Evolutionary conservation across 2,113 vertebrate genomes (phyloP), one percentile per base, ranked within the genome.

Genomic region (Hassar affinis): DNA sequence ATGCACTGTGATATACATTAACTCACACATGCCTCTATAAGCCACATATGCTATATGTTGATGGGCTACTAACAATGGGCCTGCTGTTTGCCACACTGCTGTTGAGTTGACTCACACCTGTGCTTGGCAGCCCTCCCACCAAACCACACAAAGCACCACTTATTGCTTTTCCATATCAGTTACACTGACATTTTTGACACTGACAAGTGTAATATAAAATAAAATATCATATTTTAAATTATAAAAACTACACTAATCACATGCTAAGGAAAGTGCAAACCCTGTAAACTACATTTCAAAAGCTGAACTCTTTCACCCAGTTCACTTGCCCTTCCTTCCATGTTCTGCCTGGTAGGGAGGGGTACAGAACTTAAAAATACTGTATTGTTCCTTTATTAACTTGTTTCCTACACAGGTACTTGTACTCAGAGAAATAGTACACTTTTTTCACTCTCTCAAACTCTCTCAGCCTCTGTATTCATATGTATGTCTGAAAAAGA

Each of bases 31-130:
- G 86, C 56, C 59, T 82, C 85, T 79, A 83, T 38, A 82, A 82
- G 84, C 78, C 89, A 89, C 91, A 92, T 90, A 92, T 88, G 87
- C 80, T 88, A 80, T 86, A 86, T 86, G 87, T 84, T 87, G 86
- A 87, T 82, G 54, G 78, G 49, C 45, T 54, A 15, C 52, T 84
- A 90, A 94, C 93, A 94, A 93, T 90, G 88, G 90, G 83, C 80
- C 88, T 90, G 92, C 91, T 94, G 92, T 94, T 93, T 88, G 80
- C 78, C 78, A 56, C 62, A 87, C 85, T 87, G 81, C 81, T 88
- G 88, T 85, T 88, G 90, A 89, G 88, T 89, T 90, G 88, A 85
- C 88, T 92, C 91, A 92, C 94, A 94, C 94, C 93, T 94, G 93
- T 94, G 92, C 91, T 90, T 90, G 85, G 85, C 90, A 90, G 87